Evolutionary conservation across 2,113 vertebrate genomes (phyloP).

Genomic region (Coreoperca whiteheadi): DNA sequence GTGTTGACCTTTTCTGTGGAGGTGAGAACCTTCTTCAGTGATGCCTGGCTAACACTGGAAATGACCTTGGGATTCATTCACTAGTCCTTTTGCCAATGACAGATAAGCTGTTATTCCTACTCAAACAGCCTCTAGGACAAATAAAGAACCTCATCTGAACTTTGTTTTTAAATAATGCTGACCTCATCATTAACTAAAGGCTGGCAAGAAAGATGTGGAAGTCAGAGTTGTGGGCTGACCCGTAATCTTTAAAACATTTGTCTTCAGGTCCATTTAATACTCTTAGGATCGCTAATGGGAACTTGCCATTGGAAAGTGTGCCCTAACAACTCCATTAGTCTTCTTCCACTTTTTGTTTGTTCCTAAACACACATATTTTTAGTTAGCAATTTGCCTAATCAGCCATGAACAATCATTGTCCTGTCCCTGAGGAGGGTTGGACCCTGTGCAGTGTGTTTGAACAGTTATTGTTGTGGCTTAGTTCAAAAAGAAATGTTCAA

Average conservation of each 20-base stretch:
- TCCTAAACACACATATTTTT: constrained; percentile 70
- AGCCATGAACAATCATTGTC: constrained; percentile 58
- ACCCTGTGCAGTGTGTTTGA: constrained; percentile 50
- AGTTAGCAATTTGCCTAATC: constrained; percentile 67
- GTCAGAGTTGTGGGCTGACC: constrained; percentile 41
- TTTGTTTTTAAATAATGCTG: constrained; percentile 60
- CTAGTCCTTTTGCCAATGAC: constrained; percentile 16
- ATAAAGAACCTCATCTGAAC: constrained; percentile 38
- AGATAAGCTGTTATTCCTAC: constrained; percentile 14
- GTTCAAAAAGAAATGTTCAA: constrained; percentile 66
- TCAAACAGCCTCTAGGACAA: constrained; percentile 21
- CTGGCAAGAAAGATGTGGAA: constrained; percentile 29
- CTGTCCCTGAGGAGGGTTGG: constrained; percentile 59
- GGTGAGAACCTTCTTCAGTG: constrained; percentile 2
- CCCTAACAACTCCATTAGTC: constrained; percentile 66
- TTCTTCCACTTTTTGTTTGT: constrained; percentile 64
- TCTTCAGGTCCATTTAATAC: constrained; percentile 54
- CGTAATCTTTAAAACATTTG: constrained; percentile 50
- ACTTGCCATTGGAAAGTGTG: constrained; percentile 38
- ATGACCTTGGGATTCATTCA: background rate
- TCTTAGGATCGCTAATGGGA: constrained; percentile 55
- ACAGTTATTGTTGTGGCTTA: constrained; percentile 62
- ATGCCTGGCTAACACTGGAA: constrained; percentile 18
- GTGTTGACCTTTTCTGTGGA: constrained; percentile 33
- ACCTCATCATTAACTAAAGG: constrained; percentile 53